Percentiles rank a stretch among this genome's conserved stretches.
These are phyloP conservation scores for Gryon sp. DNA, from an alignment of 1,140 invertebrate genomes.

Conservation along the genomic window DNA sequence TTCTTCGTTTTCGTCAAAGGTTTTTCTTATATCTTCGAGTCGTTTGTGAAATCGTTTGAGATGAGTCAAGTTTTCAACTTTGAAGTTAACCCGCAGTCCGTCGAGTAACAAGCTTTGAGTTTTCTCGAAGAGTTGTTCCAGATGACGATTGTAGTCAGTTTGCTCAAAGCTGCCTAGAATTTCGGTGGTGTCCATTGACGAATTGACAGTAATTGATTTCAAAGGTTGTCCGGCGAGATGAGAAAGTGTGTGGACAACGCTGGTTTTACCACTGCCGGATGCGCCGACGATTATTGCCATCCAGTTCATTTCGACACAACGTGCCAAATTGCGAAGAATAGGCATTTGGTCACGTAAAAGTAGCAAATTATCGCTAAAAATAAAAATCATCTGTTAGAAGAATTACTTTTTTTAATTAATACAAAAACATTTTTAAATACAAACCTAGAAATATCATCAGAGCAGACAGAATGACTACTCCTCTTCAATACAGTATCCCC, in stretches of 20 bases:
- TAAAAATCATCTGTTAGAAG: neutral
- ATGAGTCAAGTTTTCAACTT: conserved; percentile 55
- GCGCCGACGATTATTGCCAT: conserved; percentile 92
- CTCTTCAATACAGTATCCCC: conserved; percentile 81
- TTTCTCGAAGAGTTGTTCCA: conserved; percentile 81
- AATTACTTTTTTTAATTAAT: too few relatives aligned
- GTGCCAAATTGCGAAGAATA: conserved; percentile 86
- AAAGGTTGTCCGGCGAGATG: conserved; percentile 87
- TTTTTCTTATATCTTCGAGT: conserved; percentile 66
- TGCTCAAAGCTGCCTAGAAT: conserved; percentile 97
- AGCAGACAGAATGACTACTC: conserved; percentile 69
- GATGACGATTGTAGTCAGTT: conserved; percentile 86
- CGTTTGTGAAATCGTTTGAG: conserved; percentile 65
- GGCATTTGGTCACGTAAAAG: conserved; percentile 85
- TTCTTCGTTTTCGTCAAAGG: conserved; percentile 8
- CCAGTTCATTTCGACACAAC: conserved; percentile 95
- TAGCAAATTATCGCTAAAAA: conserved; percentile 77
- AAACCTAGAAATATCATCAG: conserved; percentile 30
- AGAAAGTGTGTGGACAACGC: conserved; percentile 88
- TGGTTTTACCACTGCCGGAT: conserved; percentile 90
- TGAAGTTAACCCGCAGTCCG: conserved; percentile 65
- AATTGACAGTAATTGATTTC: conserved; percentile 90
- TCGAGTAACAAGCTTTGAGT: conserved; percentile 63
- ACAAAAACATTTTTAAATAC: neutral
- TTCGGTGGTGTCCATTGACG: conserved; percentile 96